phyloP scores from a whole-genome alignment of 2,888 invertebrate species.

The Cylindroiulus punctatus region DNA sequence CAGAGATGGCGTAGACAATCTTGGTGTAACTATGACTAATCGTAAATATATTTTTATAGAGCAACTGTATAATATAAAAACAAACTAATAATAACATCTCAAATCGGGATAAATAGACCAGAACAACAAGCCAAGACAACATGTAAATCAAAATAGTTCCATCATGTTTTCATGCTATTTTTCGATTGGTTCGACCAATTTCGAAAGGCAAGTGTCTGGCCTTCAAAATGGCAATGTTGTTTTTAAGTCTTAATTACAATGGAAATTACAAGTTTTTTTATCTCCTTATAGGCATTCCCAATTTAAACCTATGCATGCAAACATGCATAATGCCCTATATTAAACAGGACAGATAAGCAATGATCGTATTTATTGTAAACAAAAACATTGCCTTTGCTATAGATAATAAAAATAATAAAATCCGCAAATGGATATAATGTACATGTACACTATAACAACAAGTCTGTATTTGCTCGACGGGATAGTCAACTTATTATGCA shows the following conservation, averaged over 20 bases:
- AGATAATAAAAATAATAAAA: too few species aligned
- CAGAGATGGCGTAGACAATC: neutral
- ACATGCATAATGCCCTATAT: too few species aligned
- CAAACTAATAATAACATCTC: neutral
- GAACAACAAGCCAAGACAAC: neutral
- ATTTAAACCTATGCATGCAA: neutral
- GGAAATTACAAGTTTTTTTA: conserved; percentile 31
- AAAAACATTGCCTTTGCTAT: too few species aligned
- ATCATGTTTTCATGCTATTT: neutral
- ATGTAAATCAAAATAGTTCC: neutral
- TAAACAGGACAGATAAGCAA: too few species aligned
- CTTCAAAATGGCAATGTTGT: neutral
- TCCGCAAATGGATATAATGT: too few species aligned
- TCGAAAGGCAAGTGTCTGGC: neutral
- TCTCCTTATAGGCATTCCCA: neutral
- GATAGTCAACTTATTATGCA: neutral
- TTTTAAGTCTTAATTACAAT: conserved; percentile 3
- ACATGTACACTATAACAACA: too few species aligned
- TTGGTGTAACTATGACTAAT: neutral
- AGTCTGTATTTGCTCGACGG: neutral
- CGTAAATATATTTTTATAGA: neutral
- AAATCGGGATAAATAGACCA: neutral
- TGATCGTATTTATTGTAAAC: too few species aligned
- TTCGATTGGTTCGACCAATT: neutral
- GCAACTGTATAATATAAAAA: too few species aligned